Percentiles rank a stretch among this genome's conserved stretches.
Evolutionary conservation across 2,113 vertebrate genomes (phyloP).

Genomic region (Machaerirhynchus nigripectus): DNA sequence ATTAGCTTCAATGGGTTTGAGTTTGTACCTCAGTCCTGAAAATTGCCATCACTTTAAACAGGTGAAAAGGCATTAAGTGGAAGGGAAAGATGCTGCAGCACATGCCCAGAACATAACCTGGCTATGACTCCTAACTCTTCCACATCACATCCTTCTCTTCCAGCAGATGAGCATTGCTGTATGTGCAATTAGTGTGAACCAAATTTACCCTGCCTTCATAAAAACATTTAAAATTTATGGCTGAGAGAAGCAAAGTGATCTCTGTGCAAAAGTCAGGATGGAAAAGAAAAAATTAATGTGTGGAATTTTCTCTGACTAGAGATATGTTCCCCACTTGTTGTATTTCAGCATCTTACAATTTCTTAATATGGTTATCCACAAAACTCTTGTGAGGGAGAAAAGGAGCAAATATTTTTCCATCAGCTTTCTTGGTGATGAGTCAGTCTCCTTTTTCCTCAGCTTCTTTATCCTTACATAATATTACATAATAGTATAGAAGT

Average conservation of each 20-base stretch:
- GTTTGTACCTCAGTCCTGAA: background rate
- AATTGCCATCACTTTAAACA: background rate
- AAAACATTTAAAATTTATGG: background rate
- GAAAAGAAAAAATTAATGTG: background rate
- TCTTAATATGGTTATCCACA: background rate
- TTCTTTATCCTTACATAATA: conserved; percentile 10
- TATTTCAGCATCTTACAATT: background rate
- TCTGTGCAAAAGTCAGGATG: background rate
- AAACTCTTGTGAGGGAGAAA: background rate
- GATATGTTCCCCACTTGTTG: background rate
- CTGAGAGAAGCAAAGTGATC: background rate
- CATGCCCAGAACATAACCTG: background rate
- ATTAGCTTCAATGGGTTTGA: background rate
- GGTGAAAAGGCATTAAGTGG: background rate
- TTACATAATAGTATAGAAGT: conserved; percentile 17
- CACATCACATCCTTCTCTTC: background rate
- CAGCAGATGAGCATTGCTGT: background rate
- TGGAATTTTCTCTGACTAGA: background rate
- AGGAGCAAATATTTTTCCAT: background rate
- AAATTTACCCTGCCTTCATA: background rate
- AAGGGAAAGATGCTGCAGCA: background rate
- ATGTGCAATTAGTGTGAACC: background rate
- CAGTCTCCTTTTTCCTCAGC: background rate
- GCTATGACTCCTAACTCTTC: background rate
- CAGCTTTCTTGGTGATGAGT: conserved; percentile 15